Base-by-base conservation (phyloP, 1,140 invertebrate genomes). In the Brachystomella parvula region DNA sequence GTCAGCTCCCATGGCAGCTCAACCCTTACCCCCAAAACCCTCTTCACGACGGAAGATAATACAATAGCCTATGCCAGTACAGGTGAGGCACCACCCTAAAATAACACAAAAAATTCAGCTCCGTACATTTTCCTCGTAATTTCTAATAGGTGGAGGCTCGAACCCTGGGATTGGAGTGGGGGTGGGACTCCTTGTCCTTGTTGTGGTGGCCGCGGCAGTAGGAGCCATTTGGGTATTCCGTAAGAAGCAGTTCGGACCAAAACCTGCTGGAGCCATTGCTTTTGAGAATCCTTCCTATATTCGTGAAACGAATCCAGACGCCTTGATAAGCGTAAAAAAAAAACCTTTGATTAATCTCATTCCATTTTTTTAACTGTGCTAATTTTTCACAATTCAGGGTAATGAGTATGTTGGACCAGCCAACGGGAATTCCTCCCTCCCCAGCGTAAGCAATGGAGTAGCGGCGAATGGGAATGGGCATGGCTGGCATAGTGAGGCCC, bases 251-350 rank as follows among this genome's bases (percentile, higher is more conserved):
- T 79, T 83, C 66, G 77, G 79, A 39, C 76, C 78, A 63, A 82
- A 82, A 71, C 77, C 80, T 6, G 80, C 82, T 68, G 83, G 83
- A 61, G 87, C 87, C 26, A 87, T 90, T 58, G 88, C 88, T 2
- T 92, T 92, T 76, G 89, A 90, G 76, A 92, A 92, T 79, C 89
- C 89, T 0, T 89, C 87, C 73, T 92, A 91, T 76, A 81, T 89
- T 62, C 81, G 87, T 67, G 88, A 88, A 75, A 81, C 87, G 39
- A 85, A 86, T 76, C 83, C 85, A 77, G 87, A 88, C 71, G 83
- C 84, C 73, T 62, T 44, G 26, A 64, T 26, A 12, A 44, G 30
- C n/a, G 24, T 24, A 31, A 32, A 35, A 64, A 63, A 19, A 9
- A 15, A 61, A 65, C 3, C 64, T 3, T 3, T 31, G 28, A 26